Evolutionary conservation across 2,888 invertebrate species (phyloP), one percentile per base, ranked within the genome.

Genomic region (Oligia latruncula): DNA sequence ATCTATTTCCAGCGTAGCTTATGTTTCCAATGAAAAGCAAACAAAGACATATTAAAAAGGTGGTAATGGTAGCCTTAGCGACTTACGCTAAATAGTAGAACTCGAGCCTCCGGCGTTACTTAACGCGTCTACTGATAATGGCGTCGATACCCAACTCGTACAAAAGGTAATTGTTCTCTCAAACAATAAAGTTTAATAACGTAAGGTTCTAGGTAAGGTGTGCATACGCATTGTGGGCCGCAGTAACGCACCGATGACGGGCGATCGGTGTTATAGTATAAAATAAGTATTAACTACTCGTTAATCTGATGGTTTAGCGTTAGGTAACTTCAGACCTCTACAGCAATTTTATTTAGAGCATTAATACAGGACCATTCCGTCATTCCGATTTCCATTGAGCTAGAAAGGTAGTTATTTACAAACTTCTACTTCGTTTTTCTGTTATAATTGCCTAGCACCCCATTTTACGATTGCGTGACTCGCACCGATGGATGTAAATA

Each of bases 141-240:
- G 92, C 90, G 90, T 92, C 95, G 94, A 95, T 95, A 95, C 92
- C 92, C 90, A 93, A 92, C 93, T 93, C 92, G 92, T 95, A 96
- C 96, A 96, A 97, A 96, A 95, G 96, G 96, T 96, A 95, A 96
- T 96, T 97, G 96, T 97, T 96, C 96, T 95, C 95, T 94, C 91
- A 94, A 96, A 96, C 96, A 96, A 96, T 96, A 94, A 95, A 94
- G 95, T 93, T 94, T 93, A 94, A 94, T 95, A 95, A 95, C 93
- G 94, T 93, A 94, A 95, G 93, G 92, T 96, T 96, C 96, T 96
- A 96, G 93, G 96, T 95, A 96, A 94, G 91, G 91, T 92, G 91
- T 84, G 90, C 89, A 88, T 87, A 92, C 89, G 95, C 92, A 94
- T 90, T 90, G 90, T 90, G 93, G 92, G 90, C 92, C 89, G 86